phyloP scores from a whole-genome alignment of 2,797 vertebrate species.

The Brotula barbata region DNA sequence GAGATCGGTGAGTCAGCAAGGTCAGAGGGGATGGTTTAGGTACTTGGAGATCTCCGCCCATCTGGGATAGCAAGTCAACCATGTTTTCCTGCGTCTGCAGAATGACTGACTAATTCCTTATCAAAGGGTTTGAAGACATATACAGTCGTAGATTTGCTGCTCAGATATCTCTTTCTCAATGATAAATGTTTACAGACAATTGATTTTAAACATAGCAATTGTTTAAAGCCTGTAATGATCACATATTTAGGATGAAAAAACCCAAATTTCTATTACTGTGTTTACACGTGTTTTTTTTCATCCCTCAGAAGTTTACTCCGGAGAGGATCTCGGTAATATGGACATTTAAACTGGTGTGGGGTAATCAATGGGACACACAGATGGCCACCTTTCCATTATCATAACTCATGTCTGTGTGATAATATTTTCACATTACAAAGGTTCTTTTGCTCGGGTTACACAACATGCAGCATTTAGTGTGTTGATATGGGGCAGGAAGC shows the following conservation, averaged over 20 bases:
- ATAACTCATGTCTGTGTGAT: neutral
- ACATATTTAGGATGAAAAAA: slow-evolving; percentile 18
- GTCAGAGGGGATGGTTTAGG: slow-evolving; percentile 43
- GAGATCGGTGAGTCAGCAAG: slow-evolving; percentile 88
- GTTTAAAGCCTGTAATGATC: neutral
- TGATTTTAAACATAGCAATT: neutral
- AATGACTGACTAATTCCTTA: slow-evolving; percentile 26
- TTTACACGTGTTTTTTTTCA: slow-evolving; percentile 49
- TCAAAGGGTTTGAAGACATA: slow-evolving; percentile 4
- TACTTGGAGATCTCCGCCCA: slow-evolving; percentile 33
- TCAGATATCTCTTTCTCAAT: neutral
- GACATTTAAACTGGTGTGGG: slow-evolving; percentile 42
- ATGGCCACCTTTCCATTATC: slow-evolving; percentile 60
- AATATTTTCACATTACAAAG: neutral
- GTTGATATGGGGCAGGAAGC: neutral
- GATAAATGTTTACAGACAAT: too few species aligned
- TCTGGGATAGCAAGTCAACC: slow-evolving; percentile 30
- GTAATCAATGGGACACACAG: slow-evolving; percentile 27
- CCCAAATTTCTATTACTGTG: slow-evolving; percentile 1
- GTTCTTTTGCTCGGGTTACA: neutral
- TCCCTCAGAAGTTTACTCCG: slow-evolving; percentile 74
- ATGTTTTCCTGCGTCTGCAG: slow-evolving; percentile 31
- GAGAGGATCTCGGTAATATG: slow-evolving; percentile 75
- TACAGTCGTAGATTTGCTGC: neutral
- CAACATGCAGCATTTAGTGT: neutral